Percentiles rank a stretch among this genome's conserved stretches.
phyloP scores from a whole-genome alignment of 2,113 vertebrate genomes.

The Cyprinus carpio region DNA sequence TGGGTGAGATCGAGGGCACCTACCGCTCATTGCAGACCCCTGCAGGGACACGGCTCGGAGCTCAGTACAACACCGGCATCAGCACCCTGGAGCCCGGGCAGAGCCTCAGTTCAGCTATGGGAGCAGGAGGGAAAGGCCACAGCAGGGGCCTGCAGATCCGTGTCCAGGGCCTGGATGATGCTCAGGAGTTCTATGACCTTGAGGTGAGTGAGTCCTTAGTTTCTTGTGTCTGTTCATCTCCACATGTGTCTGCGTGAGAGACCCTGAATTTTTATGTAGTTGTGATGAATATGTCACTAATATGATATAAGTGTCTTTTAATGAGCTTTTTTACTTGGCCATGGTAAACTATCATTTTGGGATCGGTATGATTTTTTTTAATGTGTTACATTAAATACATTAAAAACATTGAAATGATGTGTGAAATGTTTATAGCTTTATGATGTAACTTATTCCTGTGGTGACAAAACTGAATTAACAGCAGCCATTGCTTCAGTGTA shows the following conservation, averaged over 20 bases:
- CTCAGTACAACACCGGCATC: conserved; percentile 78
- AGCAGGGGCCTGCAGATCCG: conserved; percentile 72
- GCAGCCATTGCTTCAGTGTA: no score
- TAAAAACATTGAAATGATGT: no score
- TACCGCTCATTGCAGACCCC: conserved; percentile 88
- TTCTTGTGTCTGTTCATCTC: background rate
- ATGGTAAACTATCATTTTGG: background rate
- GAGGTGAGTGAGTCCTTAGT: conserved; percentile 80
- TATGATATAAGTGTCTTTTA: background rate
- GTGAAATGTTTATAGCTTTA: no score
- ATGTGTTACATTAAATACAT: no score
- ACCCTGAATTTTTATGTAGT: background rate
- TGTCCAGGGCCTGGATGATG: conserved; percentile 87
- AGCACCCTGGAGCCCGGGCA: conserved; percentile 90
- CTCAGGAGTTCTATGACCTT: conserved; percentile 80
- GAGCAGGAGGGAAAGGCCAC: conserved; percentile 60
- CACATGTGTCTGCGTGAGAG: background rate
- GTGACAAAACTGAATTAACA: no score
- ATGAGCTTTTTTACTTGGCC: background rate
- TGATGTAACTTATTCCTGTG: no score
- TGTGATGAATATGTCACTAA: background rate
- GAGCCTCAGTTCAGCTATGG: conserved; percentile 70
- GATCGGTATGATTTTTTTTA: no score
- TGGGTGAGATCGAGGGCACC: conserved; percentile 93
- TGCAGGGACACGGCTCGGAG: conserved; percentile 81